Percentiles rank a stretch among this genome's conserved stretches.
Evolutionary conservation across 2,888 invertebrate species (phyloP).

Genomic region (Pimpla rufipes): DNA sequence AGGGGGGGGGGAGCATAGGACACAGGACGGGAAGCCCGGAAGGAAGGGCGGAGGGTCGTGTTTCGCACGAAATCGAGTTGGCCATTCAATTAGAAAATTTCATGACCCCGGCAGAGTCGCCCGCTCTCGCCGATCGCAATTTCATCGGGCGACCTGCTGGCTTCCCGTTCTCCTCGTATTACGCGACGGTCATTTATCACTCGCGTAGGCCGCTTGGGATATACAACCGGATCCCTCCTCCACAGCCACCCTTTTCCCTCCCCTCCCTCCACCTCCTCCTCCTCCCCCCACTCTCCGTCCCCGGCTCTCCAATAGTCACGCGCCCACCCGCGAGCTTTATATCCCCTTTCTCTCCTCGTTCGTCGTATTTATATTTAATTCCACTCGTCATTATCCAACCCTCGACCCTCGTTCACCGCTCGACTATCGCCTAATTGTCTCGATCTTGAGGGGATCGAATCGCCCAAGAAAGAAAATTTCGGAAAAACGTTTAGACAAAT

Average conservation of each 20-base stretch:
- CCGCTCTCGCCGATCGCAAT: slow-evolving; percentile 65
- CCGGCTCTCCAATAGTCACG: background rate
- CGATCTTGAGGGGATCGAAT: background rate
- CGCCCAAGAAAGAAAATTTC: background rate
- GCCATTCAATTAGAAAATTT: slow-evolving; percentile 70
- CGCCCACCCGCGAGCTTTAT: background rate
- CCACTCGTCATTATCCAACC: background rate
- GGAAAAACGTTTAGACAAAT: background rate
- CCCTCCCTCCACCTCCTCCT: background rate
- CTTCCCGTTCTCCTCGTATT: slow-evolving; percentile 65
- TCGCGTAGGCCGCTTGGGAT: slow-evolving; percentile 68
- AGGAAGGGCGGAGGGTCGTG: slow-evolving; percentile 67
- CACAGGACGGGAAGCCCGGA: slow-evolving; percentile 49
- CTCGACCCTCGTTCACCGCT: background rate
- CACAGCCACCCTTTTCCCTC: background rate
- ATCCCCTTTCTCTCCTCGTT: background rate
- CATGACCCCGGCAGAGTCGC: slow-evolving; percentile 61
- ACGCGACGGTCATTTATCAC: slow-evolving; percentile 72
- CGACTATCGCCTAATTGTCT: background rate
- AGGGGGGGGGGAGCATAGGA: too few species aligned
- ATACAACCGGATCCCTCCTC: slow-evolving; percentile 62
- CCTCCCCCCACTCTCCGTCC: background rate
- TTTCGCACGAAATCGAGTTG: slow-evolving; percentile 70
- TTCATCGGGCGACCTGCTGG: slow-evolving; percentile 68
- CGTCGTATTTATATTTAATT: slow-evolving; percentile 8